phyloP scores from a whole-genome alignment of 2,797 vertebrate genomes.

The Spinus olivaceus region DNA sequence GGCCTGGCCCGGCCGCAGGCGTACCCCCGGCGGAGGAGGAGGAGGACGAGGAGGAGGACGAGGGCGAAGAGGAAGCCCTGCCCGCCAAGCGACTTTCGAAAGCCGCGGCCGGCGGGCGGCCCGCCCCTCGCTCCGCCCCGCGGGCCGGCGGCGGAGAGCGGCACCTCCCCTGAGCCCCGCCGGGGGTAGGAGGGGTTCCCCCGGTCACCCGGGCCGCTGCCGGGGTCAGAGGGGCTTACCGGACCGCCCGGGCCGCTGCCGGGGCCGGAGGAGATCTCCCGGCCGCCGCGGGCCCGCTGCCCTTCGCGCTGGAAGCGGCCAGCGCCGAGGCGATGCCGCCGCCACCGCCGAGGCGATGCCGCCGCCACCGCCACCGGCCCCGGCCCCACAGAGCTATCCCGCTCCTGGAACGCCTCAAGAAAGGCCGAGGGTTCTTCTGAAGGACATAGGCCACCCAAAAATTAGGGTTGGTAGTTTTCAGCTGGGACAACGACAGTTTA shows the following conservation, averaged over 20 bases:
- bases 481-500: not conserved
- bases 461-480: not conserved
- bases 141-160: fast-evolving
- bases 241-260: too few species aligned
- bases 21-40: fast-evolving
- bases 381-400: fast-evolving
- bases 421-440: not conserved
- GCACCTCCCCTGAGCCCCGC: fast-evolving
- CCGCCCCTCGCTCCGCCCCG: not conserved
- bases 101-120: not conserved
- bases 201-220: fast-evolving
- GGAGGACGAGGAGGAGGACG: fast-evolving
- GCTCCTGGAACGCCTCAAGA: fast-evolving
- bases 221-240: too few species aligned
- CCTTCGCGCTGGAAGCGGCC: too few species aligned
- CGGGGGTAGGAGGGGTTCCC: too few species aligned
- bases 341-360: fast-evolving
- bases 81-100: not conserved
- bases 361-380: fast-evolving
- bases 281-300: not conserved
- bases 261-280: not conserved
- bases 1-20: not conserved
- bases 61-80: fast-evolving
- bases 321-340: fast-evolving
- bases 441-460: not conserved